These are phyloP conservation scores for Turritopsis dohrnii DNA, from an alignment of 30 jellyfish, hydroid and myxozoan genomes.

Conservation along the genomic window DNA sequence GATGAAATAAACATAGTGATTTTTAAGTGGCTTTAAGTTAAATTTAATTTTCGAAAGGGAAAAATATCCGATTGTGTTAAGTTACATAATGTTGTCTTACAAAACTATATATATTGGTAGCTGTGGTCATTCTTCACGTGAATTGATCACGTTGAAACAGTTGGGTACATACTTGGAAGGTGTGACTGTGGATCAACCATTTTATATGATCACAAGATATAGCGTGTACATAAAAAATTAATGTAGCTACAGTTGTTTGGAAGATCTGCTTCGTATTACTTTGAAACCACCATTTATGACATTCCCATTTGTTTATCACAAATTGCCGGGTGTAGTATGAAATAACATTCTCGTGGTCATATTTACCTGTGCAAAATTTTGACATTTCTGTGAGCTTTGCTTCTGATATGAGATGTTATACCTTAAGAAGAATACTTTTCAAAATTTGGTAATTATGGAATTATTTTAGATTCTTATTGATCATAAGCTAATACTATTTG, in stretches of 20 bases:
- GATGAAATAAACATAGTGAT: not conserved
- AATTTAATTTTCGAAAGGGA: not conserved
- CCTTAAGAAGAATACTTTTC: too few species aligned
- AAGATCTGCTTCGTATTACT: not conserved
- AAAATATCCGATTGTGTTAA: not conserved
- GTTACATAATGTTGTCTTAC: not conserved
- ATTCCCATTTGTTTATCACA: too few species aligned
- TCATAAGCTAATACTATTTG: not conserved
- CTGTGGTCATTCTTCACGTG: not conserved
- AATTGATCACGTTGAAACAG: not conserved
- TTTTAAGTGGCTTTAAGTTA: not conserved
- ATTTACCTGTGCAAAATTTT: too few species aligned
- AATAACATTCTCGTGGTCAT: too few species aligned
- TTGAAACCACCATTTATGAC: too few species aligned
- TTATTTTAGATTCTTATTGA: not conserved
- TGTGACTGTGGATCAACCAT: too few species aligned
- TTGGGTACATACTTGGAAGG: not conserved
- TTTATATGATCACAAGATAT: not conserved
- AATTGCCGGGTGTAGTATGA: too few species aligned
- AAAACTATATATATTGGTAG: not conserved
- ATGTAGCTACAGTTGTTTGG: not conserved
- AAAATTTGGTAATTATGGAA: too few species aligned
- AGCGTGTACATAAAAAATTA: too few species aligned
- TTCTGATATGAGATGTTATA: too few species aligned
- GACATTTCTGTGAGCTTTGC: too few species aligned